A percentile compares a stretch with the other conserved stretches of the same genome.
Conservation (phyloP, 1,140 invertebrate genomes). For the Euschistus heros region DNA sequence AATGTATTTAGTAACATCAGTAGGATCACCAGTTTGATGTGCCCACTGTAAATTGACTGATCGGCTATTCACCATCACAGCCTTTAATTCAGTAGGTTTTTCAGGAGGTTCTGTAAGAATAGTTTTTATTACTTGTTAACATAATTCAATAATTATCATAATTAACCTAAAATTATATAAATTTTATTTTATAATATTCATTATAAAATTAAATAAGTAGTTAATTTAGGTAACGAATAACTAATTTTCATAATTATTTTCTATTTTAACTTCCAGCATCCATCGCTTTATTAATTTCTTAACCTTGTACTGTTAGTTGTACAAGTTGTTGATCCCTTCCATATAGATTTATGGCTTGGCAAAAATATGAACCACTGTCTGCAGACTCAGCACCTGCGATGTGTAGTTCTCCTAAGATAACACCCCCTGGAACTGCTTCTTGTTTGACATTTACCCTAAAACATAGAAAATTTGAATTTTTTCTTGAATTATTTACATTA, state of each 20-base stretch:
- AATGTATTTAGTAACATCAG: conserved; percentile 60
- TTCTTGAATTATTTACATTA: background rate
- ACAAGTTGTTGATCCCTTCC: conserved; percentile 72
- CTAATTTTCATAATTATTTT: no score
- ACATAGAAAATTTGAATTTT: background rate
- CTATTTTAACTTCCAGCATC: no score
- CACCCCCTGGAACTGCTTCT: conserved; percentile 53
- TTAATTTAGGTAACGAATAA: no score
- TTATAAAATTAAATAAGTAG: no score
- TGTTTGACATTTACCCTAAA: conserved; percentile 53
- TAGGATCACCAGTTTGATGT: conserved; percentile 51
- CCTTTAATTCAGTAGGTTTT: conserved; percentile 53
- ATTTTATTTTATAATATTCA: no score
- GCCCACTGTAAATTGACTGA: conserved; percentile 66
- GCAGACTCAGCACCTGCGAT: conserved; percentile 57
- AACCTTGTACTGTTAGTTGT: conserved; percentile 69
- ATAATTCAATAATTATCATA: no score
- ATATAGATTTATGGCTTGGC: conserved; percentile 67
- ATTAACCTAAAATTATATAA: no score
- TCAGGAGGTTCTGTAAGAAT: conserved; percentile 52
- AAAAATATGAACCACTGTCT: conserved; percentile 73
- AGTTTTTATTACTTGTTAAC: no score
- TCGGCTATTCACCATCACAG: conserved; percentile 55
- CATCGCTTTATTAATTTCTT: conserved; percentile 5
- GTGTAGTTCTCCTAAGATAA: conserved; percentile 57